These are phyloP conservation scores for Cepaea nemoralis DNA, from an alignment of 1,140 invertebrate species.

Conservation along the genomic window DNA sequence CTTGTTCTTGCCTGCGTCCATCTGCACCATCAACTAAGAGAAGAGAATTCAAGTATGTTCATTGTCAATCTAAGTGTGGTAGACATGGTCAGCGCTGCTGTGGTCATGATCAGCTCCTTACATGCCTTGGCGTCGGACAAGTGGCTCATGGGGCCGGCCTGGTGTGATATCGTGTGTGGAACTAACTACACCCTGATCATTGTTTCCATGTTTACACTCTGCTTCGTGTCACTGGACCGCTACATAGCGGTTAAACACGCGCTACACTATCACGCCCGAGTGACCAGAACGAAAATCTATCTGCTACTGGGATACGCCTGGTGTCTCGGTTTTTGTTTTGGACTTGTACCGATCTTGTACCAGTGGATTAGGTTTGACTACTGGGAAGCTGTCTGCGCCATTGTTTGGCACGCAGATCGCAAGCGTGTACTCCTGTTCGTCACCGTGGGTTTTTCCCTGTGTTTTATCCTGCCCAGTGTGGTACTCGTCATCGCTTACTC, in stretches of 20 bases:
- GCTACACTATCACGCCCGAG: conserved; percentile 54
- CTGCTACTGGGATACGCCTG: conserved; percentile 58
- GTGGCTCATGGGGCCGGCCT: conserved; percentile 49
- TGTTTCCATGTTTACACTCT: conserved; percentile 70
- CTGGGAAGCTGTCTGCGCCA: conserved; percentile 71
- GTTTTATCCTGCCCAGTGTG: conserved; percentile 66
- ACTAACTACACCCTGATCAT: conserved; percentile 70
- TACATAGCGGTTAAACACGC: conserved; percentile 64
- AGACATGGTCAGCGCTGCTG: conserved; percentile 60
- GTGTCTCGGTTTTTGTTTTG: conserved; percentile 64
- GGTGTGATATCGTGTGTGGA: conserved; percentile 64
- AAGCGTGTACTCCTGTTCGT: conserved; percentile 62
- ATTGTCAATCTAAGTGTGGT: conserved; percentile 67
- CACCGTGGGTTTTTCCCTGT: conserved; percentile 66
- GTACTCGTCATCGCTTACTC: conserved; percentile 62
- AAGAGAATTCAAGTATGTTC: conserved; percentile 63
- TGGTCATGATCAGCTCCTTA: conserved; percentile 65
- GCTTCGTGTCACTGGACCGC: conserved; percentile 67
- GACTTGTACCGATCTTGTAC: conserved; percentile 55
- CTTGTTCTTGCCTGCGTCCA: conserved; percentile 59
- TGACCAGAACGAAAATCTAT: conserved; percentile 51
- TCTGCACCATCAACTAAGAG: conserved; percentile 47
- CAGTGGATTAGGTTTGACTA: conserved; percentile 71
- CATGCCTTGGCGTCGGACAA: conserved; percentile 52
- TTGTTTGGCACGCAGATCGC: conserved; percentile 65